These are phyloP conservation scores for Euleptes europaea DNA, from an alignment of 2,113 vertebrate genomes.

Conservation along the genomic window DNA sequence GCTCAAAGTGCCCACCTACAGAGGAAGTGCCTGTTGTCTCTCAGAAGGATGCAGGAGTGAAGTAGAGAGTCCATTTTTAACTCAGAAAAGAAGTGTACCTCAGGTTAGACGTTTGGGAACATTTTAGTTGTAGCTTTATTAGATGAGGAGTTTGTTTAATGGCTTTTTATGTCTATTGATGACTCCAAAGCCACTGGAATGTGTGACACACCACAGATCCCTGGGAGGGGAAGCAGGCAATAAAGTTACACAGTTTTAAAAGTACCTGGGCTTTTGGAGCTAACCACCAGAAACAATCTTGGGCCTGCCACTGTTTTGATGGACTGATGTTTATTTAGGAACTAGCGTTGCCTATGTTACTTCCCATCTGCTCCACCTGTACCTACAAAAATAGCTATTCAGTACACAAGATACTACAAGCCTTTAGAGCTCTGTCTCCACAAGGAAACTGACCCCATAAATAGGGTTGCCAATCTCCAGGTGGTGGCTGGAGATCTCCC, in stretches of 20 bases:
- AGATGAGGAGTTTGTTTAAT: background rate
- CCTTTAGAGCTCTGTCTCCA: background rate
- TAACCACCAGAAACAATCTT: background rate
- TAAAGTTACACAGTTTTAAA: background rate
- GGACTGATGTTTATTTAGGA: background rate
- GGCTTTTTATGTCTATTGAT: background rate
- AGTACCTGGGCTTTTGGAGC: background rate
- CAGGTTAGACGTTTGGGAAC: background rate
- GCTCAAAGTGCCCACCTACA: background rate
- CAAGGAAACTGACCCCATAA: background rate
- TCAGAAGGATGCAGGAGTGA: background rate
- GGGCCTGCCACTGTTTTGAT: background rate
- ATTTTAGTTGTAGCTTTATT: background rate
- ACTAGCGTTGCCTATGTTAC: background rate
- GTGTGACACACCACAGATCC: background rate
- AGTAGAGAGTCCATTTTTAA: background rate
- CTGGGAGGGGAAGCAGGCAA: background rate
- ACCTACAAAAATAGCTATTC: background rate
- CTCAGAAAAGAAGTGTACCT: background rate
- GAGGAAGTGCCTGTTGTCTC: background rate
- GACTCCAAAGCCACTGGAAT: background rate
- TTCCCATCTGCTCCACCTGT: background rate
- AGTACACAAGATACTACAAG: background rate
- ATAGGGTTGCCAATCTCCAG: too few relatives aligned
- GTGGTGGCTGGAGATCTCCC: too few relatives aligned